Evolutionary conservation across 2,113 vertebrate genomes (phyloP).

Genomic region (Crocuta crocuta): DNA sequence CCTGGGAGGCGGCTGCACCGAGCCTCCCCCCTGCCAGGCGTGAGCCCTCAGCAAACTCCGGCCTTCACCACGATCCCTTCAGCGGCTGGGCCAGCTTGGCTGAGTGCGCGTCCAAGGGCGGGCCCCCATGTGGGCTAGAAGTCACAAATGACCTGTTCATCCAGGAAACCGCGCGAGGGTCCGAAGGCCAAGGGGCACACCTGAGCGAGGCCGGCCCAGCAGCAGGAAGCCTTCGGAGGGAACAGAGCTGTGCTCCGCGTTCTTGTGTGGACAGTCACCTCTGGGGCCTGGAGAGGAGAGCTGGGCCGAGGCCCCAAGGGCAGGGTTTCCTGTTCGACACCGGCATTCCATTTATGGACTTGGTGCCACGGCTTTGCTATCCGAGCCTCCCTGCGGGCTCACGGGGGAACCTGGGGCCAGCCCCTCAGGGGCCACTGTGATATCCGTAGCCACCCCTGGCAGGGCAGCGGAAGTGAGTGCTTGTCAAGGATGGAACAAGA

Average conservation of each 20-base stretch:
- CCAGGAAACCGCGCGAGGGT: neutral
- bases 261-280: neutral
- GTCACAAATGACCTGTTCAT: neutral
- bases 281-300: neutral
- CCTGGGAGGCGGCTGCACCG: no score
- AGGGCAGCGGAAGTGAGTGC: neutral
- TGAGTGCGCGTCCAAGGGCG: fast-evolving
- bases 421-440: neutral
- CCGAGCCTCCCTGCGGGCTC: neutral
- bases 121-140: neutral
- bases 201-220: neutral
- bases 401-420: neutral
- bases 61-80: fast-evolving
- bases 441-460: neutral
- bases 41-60: neutral
- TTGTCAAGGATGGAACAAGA: neutral
- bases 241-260: neutral
- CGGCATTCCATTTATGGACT: neutral
- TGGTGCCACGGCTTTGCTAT: neutral
- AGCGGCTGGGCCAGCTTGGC: fast-evolving
- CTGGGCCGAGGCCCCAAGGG: neutral
- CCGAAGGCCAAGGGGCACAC: neutral
- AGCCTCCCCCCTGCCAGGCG: neutral
- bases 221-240: no score
- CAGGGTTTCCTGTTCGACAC: neutral